These are phyloP conservation scores for Leptura quadrifasciata DNA, from an alignment of 2,888 invertebrate species.

Conservation along the genomic window DNA sequence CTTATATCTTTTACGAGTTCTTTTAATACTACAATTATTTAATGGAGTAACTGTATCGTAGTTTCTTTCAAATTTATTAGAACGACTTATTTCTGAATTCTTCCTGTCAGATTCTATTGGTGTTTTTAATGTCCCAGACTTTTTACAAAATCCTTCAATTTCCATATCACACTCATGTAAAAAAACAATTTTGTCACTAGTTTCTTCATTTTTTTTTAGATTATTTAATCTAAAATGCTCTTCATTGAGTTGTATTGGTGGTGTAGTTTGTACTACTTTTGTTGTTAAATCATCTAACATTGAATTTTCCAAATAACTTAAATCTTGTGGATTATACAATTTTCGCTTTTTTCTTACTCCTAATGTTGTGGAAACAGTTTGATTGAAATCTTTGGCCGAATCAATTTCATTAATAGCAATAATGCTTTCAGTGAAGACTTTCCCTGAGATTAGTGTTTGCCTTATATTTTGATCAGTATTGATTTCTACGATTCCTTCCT, in stretches of 20 bases:
- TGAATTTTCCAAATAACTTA: constrained; percentile 23
- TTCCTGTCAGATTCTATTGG: neutral
- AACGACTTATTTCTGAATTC: neutral
- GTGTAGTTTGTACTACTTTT: neutral
- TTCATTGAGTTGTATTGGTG: neutral
- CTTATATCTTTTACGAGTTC: neutral
- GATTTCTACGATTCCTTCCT: neutral
- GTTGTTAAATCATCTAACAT: neutral
- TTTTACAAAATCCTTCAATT: neutral
- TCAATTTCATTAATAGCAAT: neutral
- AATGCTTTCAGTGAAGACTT: neutral
- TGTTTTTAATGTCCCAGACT: neutral
- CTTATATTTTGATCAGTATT: neutral
- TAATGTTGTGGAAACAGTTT: constrained; percentile 25
- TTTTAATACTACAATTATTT: neutral
- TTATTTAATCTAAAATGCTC: neutral
- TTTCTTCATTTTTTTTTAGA: neutral
- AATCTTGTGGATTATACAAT: constrained; percentile 40
- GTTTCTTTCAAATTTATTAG: neutral
- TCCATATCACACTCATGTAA: neutral
- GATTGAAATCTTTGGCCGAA: constrained; percentile 18
- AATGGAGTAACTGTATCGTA: neutral
- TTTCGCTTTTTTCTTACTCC: constrained; percentile 31
- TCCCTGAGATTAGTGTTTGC: neutral
- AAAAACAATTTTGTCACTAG: neutral